These are phyloP conservation scores for Buathra laborator DNA, from an alignment of 2,888 invertebrate genomes.

Conservation along the genomic window DNA sequence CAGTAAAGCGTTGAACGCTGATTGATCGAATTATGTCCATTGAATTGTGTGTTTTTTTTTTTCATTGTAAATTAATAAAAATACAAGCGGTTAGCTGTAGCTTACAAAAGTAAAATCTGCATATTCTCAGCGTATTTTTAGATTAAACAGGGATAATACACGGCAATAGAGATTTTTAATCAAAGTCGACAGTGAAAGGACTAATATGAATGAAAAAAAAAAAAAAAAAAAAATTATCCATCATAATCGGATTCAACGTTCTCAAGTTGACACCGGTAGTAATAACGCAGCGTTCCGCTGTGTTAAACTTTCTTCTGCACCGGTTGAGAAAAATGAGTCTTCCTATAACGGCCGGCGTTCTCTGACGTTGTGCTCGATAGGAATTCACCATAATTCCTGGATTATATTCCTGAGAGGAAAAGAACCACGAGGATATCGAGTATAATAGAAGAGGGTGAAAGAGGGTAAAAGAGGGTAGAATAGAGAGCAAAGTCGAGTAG, in stretches of 20 bases:
- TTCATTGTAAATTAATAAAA: too few relatives aligned
- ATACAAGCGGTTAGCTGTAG: not conserved
- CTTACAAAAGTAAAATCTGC: not conserved
- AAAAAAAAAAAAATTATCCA: not conserved
- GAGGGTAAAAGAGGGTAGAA: conserved; percentile 37
- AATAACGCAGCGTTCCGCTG: not conserved
- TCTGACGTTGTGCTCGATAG: conserved; percentile 72
- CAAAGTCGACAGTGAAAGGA: not conserved
- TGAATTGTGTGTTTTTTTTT: too few relatives aligned
- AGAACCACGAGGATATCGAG: conserved; percentile 55
- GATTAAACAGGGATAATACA: not conserved
- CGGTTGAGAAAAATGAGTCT: conserved; percentile 43
- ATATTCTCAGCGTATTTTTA: not conserved
- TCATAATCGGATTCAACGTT: not conserved
- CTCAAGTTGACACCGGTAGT: conserved; percentile 4
- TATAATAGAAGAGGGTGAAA: conserved; percentile 64
- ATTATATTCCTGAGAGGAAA: conserved; percentile 75
- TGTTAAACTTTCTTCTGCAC: conserved; percentile 39
- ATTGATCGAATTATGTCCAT: too few relatives aligned
- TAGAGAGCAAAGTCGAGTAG: conserved; percentile 48
- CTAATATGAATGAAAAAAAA: not conserved
- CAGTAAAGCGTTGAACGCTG: too few relatives aligned
- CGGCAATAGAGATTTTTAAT: not conserved
- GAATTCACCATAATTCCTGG: conserved; percentile 78
- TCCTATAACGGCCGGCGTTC: conserved; percentile 34